Evolutionary conservation across 1,140 invertebrate genomes (phyloP).

Genomic region (Oscheius sp.): DNA sequence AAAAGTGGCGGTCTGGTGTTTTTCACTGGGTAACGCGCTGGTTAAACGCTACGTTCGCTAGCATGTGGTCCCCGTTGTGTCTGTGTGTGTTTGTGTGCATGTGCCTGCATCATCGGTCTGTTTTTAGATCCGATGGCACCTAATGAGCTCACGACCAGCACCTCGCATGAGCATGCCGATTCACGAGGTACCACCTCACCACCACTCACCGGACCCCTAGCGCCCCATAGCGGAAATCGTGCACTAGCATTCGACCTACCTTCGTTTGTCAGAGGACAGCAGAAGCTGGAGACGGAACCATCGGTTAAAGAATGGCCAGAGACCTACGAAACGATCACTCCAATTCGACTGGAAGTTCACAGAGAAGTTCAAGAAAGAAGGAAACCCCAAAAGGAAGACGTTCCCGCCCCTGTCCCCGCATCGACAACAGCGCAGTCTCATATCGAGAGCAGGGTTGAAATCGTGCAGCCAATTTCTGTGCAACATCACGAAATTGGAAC

Average conservation of each 20-base stretch:
- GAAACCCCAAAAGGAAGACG: too few species aligned
- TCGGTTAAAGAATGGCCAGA: background rate
- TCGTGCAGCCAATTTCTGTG: too few species aligned
- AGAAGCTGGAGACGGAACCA: background rate
- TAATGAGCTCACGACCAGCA: conserved; percentile 13
- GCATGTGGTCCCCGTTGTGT: background rate
- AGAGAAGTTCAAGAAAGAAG: too few species aligned
- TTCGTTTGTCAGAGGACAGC: background rate
- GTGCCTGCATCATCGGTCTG: conserved; percentile 4
- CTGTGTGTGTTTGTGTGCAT: background rate
- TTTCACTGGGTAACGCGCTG: background rate
- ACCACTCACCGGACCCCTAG: background rate
- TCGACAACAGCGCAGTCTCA: too few species aligned
- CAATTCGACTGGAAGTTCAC: too few species aligned
- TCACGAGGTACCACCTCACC: conserved; percentile 1
- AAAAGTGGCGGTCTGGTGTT: too few species aligned
- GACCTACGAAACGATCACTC: background rate
- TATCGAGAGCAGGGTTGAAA: too few species aligned
- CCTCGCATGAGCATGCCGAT: conserved; percentile 8
- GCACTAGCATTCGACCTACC: background rate
- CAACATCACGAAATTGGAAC: too few species aligned
- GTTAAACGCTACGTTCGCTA: background rate
- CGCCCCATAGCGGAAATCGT: background rate
- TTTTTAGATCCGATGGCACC: conserved; percentile 5
- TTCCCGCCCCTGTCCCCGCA: too few species aligned